A percentile compares a stretch with the other conserved stretches of the same genome.
phyloP scores from a whole-genome alignment of 2,888 invertebrate species.

The Agrypnus murinus region DNA sequence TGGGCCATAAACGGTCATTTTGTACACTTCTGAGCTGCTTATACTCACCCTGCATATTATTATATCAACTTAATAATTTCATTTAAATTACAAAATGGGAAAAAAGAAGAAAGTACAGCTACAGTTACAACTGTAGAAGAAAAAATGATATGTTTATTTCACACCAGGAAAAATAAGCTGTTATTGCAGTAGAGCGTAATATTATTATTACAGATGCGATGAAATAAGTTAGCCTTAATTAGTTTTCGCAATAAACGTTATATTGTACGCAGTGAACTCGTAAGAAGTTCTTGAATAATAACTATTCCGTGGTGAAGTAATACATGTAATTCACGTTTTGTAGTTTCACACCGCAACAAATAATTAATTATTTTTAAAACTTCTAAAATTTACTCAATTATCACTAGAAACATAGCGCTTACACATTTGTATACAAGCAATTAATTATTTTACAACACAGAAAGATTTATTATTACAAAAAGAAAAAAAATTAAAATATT shows the following conservation, averaged over 20 bases:
- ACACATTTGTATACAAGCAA: too few species aligned
- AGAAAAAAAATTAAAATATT: too few species aligned
- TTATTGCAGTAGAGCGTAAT: conserved; percentile 18
- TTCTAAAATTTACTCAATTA: conserved; percentile 19
- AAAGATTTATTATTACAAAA: too few species aligned
- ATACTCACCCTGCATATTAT: too few species aligned
- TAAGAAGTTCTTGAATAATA: conserved; percentile 22
- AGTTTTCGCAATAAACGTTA: conserved; percentile 30
- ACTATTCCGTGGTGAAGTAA: conserved; percentile 30
- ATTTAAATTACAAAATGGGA: not conserved
- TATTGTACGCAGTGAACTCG: conserved; percentile 27
- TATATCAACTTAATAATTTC: too few species aligned
- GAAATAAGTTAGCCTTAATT: conserved; percentile 26
- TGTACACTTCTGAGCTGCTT: too few species aligned
- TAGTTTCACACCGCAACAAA: conserved; percentile 6
- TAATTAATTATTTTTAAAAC: conserved; percentile 10
- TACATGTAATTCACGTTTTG: conserved; percentile 8
- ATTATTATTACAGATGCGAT: conserved; percentile 4
- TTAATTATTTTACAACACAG: too few species aligned
- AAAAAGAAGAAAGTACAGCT: not conserved
- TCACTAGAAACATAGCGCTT: not conserved
- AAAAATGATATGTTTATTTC: conserved; percentile 13
- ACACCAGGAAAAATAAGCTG: not conserved
- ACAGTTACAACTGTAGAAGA: not conserved
- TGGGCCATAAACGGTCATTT: too few species aligned